Evolutionary conservation across 2,113 vertebrate genomes (phyloP).

Genomic region (Myiozetetes cayanensis): DNA sequence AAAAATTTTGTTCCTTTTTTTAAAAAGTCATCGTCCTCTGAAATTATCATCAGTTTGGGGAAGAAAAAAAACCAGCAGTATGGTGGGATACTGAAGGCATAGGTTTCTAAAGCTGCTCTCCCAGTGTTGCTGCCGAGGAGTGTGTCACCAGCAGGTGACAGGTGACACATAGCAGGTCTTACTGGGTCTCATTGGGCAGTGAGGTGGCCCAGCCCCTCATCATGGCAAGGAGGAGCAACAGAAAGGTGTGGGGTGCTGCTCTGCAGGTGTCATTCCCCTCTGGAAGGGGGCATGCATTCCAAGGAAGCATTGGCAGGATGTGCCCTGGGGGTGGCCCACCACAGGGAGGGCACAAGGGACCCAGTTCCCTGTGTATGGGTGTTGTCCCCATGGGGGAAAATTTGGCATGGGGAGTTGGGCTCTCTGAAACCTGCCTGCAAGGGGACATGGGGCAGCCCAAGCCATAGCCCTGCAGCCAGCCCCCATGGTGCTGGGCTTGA

Average conservation of each 20-base stretch:
- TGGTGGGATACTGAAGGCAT: not conserved
- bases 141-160: fast-evolving
- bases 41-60: not conserved
- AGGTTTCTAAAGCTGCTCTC: not conserved
- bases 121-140: not conserved
- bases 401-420: not conserved
- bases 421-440: not conserved
- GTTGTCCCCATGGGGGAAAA: not conserved
- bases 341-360: not conserved
- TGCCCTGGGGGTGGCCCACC: not conserved
- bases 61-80: not conserved
- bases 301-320: not conserved
- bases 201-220: not conserved
- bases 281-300: fast-evolving
- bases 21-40: not conserved
- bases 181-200: fast-evolving
- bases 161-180: not conserved
- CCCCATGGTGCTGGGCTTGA: not conserved
- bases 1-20: not conserved
- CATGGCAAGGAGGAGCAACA: fast-evolving
- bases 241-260: not conserved
- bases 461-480: not conserved
- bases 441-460: not conserved
- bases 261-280: not conserved
- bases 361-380: too few species aligned